phyloP scores from a whole-genome alignment of 2,888 invertebrate species.

The Peribatodes rhomboidaria region DNA sequence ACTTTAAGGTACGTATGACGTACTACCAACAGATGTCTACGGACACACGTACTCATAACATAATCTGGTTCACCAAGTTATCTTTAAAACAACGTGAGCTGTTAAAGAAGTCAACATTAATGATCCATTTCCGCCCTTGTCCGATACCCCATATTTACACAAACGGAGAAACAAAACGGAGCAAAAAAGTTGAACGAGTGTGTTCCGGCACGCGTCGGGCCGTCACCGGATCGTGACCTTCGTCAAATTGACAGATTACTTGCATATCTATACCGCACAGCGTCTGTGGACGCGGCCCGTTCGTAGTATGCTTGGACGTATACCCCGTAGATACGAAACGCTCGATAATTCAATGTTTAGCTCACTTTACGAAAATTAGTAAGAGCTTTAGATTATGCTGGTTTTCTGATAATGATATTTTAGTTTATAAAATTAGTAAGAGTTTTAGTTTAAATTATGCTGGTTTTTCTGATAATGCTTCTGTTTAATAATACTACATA shows the following conservation, averaged over 20 bases:
- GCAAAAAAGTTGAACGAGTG: conserved; percentile 62
- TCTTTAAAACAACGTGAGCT: conserved; percentile 24
- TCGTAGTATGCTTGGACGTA: neutral
- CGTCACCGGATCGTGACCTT: conserved; percentile 70
- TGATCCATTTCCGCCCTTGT: conserved; percentile 42
- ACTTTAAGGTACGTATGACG: neutral
- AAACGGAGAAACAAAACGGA: conserved; percentile 51
- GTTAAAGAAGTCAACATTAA: conserved; percentile 25
- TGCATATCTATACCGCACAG: conserved; percentile 77
- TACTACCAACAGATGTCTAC: no score
- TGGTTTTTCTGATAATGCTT: no score
- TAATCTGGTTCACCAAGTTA: neutral
- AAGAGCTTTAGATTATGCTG: no score
- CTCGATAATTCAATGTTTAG: no score
- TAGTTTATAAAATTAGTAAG: no score
- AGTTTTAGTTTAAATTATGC: no score
- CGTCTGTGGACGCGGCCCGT: conserved; percentile 45
- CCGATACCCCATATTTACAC: conserved; percentile 45
- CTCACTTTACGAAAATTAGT: no score
- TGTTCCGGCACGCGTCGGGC: conserved; percentile 77
- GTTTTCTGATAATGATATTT: no score
- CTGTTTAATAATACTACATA: no score
- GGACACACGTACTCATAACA: no score
- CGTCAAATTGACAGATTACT: conserved; percentile 83
- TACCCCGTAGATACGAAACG: no score